Base-by-base conservation (phyloP, 2,888 invertebrate species). In the Agrochola litura region DNA sequence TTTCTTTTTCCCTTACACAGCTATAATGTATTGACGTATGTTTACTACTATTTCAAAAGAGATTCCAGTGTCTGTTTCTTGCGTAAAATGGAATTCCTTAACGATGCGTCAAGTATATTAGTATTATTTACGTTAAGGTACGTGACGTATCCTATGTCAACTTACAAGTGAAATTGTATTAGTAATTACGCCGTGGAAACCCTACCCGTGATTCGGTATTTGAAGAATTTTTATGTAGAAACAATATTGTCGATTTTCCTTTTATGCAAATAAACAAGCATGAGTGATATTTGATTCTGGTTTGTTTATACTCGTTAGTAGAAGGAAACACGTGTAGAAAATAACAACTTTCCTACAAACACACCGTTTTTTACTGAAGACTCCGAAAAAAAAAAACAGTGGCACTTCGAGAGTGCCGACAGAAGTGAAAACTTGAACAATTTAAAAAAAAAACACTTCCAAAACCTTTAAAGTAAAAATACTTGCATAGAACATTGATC, bases 21-120 rank as follows among this genome's bases (percentile, higher is more conserved):
- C 46, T n/a, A 30, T 14, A 56, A 25, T 70, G 41, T 52, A 76
- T 67, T 71, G 77, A 73, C 61, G 79, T 73, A 73, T 43, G 58
- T 73, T 56, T 77, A 76, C 25, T 74, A 66, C 65, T 58, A 74
- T 84, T 86, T 79, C 73, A 84, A 84, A 77, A 81, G 61, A 86
- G 54, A 75, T 70, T 72, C 69, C 69, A 14, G 19, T 70, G 76
- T 64, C 16, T 60, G 46, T 73, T 37, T 73, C 61, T 86, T 82
- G 76, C 79, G 79, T 86, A 85, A 88, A 79, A 73, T 43, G 43
- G 46, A 85, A 86, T 86, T 85, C 78, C 71, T 84, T 10, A 67
- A n/a, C 61, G 65, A 77, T 86, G 80, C 58, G 81, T 88, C 87
- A 84, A 19, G 68, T 46, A 37, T 69, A 65, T 76, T 77, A 46